Conservation (phyloP, 1,140 invertebrate species). For the Cylas formicarius region DNA sequence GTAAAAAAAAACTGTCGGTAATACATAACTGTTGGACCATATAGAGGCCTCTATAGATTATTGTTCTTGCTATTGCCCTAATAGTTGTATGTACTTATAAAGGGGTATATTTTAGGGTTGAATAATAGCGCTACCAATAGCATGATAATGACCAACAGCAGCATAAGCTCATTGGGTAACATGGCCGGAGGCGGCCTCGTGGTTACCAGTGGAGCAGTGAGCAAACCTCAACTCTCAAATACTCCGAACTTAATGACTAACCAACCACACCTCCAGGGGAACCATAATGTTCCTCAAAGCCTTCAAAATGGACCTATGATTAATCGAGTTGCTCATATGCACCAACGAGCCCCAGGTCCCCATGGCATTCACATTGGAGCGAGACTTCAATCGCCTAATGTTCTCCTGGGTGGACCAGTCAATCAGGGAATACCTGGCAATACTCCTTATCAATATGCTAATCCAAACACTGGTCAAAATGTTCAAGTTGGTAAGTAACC, state of each 20-base stretch:
- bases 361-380: conserved; percentile 37
- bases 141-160: conserved; percentile 65
- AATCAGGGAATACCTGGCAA: conserved; percentile 41
- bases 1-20: no score
- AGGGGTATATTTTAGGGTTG: conserved; percentile 15
- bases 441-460: conserved; percentile 48
- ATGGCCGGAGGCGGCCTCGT: conserved; percentile 56
- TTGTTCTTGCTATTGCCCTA: no score
- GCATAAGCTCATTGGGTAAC: conserved; percentile 54
- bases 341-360: conserved; percentile 39
- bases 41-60: no score
- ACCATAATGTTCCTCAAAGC: conserved; percentile 43
- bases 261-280: conserved; percentile 41
- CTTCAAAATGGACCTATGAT: conserved; percentile 69
- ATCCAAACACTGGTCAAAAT: conserved; percentile 42
- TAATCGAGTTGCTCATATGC: conserved; percentile 48
- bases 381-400: conserved; percentile 47
- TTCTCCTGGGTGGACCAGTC: conserved; percentile 35
- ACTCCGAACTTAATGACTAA: conserved; percentile 43
- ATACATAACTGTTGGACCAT: no score
- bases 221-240: conserved; percentile 52
- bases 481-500: conserved; percentile 29
- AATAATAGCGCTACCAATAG: conserved; percentile 54
- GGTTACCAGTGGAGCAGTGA: conserved; percentile 60
- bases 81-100: no score